Evolutionary conservation across 1,140 invertebrate species (phyloP).

Genomic region (Brachionus rubens): DNA sequence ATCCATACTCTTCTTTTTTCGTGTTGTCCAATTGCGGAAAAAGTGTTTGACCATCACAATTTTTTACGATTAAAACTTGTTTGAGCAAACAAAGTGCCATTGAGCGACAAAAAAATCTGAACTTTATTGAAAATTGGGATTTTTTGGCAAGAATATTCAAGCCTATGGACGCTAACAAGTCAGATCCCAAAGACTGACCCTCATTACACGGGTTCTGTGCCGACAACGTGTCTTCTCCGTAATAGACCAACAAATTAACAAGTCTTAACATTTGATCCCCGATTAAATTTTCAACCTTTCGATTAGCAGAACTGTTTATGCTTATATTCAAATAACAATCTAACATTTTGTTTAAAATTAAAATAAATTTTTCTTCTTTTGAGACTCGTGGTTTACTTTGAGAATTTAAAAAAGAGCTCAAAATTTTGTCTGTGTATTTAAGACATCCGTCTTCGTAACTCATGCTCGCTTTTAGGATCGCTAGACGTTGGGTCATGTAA

Average conservation of each 20-base stretch:
- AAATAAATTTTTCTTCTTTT: conserved; percentile 34
- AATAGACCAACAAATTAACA: conserved; percentile 18
- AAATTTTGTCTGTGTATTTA: conserved; percentile 26
- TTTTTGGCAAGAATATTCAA: conserved; percentile 40
- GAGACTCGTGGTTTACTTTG: not conserved
- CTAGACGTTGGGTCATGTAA: conserved; percentile 6
- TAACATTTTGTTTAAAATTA: conserved; percentile 20
- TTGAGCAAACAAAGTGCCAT: conserved; percentile 37
- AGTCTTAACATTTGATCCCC: conserved; percentile 5
- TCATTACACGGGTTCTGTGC: conserved; percentile 32
- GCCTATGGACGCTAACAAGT: conserved; percentile 28
- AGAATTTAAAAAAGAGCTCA: conserved; percentile 1
- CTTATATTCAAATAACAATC: not conserved
- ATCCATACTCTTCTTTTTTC: not conserved
- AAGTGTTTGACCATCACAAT: not conserved
- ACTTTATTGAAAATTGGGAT: conserved; percentile 23
- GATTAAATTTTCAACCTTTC: not conserved
- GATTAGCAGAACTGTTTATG: not conserved
- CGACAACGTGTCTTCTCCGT: conserved; percentile 23
- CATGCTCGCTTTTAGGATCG: conserved; percentile 15
- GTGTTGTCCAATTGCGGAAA: not conserved
- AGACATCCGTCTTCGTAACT: conserved; percentile 8
- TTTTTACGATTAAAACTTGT: conserved; percentile 32
- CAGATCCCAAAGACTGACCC: conserved; percentile 15
- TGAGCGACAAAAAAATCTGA: conserved; percentile 37